phyloP scores from a whole-genome alignment of 2,113 vertebrate species.

The Theristicus caerulescens region DNA sequence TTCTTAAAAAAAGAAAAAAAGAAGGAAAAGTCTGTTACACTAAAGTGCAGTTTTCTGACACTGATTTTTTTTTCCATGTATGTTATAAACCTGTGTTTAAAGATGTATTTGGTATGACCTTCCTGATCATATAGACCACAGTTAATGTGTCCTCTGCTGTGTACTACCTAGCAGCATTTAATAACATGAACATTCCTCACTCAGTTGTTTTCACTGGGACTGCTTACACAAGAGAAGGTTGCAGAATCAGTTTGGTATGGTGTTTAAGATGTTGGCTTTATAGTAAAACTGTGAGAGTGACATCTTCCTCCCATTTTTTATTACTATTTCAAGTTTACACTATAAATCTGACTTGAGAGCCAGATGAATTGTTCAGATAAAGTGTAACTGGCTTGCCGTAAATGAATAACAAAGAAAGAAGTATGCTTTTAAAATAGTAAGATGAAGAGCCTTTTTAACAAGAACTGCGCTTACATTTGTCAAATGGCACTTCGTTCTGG shows the following conservation, averaged over 20 bases:
- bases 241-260: background rate
- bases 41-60: background rate
- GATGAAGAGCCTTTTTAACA: conserved; percentile 28
- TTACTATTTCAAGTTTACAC: background rate
- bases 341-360: conserved; percentile 46
- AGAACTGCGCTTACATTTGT: background rate
- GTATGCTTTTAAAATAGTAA: conserved; percentile 3
- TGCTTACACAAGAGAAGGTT: background rate
- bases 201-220: background rate
- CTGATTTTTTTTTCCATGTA: background rate
- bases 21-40: background rate
- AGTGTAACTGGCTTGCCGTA: background rate
- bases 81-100: background rate
- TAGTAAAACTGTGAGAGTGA: background rate
- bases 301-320: background rate
- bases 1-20: background rate
- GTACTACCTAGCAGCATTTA: background rate
- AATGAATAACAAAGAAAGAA: conserved; percentile 22
- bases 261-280: background rate
- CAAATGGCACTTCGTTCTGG: background rate
- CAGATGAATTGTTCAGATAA: conserved; percentile 47
- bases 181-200: background rate
- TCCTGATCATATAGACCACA: background rate
- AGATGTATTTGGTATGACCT: background rate
- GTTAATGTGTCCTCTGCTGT: background rate